Conservation (phyloP, 2,113 vertebrate species). For the Nothocercus nigrocapillus region DNA sequence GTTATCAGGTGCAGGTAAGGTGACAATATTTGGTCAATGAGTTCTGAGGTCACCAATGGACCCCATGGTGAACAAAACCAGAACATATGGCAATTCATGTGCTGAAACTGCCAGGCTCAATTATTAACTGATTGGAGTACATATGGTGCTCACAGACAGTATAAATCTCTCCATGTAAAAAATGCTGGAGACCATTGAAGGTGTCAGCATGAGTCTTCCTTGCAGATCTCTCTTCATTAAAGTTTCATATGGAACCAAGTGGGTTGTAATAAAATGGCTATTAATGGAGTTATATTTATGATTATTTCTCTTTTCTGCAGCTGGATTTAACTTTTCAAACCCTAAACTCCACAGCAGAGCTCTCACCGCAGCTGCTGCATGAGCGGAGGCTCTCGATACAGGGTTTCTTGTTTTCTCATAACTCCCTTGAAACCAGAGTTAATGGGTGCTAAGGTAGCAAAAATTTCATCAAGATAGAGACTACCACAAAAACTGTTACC, state of each 20-base stretch:
- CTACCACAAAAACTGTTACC: neutral
- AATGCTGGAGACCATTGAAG: conserved; percentile 32
- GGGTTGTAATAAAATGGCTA: conserved; percentile 56
- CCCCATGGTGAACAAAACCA: neutral
- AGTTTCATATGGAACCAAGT: conserved; percentile 44
- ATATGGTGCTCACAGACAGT: conserved; percentile 49
- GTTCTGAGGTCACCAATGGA: conserved; percentile 25
- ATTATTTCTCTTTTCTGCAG: conserved; percentile 20
- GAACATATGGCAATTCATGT: conserved; percentile 44
- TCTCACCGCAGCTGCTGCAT: neutral
- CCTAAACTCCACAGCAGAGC: neutral
- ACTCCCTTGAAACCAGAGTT: neutral
- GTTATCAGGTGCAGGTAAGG: neutral
- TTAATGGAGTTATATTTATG: conserved; percentile 59
- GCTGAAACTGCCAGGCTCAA: conserved; percentile 9
- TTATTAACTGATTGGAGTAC: conserved; percentile 52
- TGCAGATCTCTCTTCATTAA: conserved; percentile 67
- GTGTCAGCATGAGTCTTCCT: conserved; percentile 56
- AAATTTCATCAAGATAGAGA: neutral
- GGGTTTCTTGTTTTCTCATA: neutral
- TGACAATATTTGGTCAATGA: neutral
- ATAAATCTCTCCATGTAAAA: conserved; percentile 59
- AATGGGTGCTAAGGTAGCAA: neutral
- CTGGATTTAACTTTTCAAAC: conserved; percentile 25
- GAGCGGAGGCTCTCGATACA: neutral